Conservation (phyloP, 2,888 invertebrate genomes). For the Blastobasis adustella region DNA sequence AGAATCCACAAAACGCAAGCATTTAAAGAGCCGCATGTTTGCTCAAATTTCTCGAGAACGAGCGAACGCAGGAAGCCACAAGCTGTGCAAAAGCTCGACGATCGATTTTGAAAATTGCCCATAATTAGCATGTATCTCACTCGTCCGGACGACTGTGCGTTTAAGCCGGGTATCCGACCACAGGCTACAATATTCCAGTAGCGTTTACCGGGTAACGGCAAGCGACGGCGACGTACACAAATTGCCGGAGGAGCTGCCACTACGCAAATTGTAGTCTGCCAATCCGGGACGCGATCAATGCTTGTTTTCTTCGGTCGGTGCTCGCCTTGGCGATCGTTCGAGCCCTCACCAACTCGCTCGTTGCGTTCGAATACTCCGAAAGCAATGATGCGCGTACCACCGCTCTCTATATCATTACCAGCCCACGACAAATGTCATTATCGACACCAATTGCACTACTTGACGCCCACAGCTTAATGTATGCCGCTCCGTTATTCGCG, state of each 20-base stretch:
- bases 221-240: constrained; percentile 65
- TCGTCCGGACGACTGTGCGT: constrained; percentile 59
- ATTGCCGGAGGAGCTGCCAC: constrained; percentile 66
- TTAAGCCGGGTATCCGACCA: constrained; percentile 65
- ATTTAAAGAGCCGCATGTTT: constrained; percentile 27
- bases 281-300: constrained; percentile 36
- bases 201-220: constrained; percentile 70
- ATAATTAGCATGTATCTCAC: constrained; percentile 71
- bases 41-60: constrained; percentile 38
- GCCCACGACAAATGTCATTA: constrained; percentile 8
- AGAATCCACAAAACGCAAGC: neutral
- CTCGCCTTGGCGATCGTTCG: constrained; percentile 14
- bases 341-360: neutral
- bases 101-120: constrained; percentile 73
- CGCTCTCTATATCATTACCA: constrained; percentile 4
- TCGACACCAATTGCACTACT: constrained; percentile 9
- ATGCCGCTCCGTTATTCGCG: constrained; percentile 3
- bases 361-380: neutral
- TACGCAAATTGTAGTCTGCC: constrained; percentile 60
- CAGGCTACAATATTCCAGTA: constrained; percentile 68
- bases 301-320: constrained; percentile 32
- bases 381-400: too few relatives aligned
- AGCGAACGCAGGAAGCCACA: constrained; percentile 64
- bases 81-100: constrained; percentile 60
- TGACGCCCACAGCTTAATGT: constrained; percentile 6